Base-by-base conservation (phyloP, 2,797 vertebrate genomes). In the Tympanoctomys barrerae region DNA sequence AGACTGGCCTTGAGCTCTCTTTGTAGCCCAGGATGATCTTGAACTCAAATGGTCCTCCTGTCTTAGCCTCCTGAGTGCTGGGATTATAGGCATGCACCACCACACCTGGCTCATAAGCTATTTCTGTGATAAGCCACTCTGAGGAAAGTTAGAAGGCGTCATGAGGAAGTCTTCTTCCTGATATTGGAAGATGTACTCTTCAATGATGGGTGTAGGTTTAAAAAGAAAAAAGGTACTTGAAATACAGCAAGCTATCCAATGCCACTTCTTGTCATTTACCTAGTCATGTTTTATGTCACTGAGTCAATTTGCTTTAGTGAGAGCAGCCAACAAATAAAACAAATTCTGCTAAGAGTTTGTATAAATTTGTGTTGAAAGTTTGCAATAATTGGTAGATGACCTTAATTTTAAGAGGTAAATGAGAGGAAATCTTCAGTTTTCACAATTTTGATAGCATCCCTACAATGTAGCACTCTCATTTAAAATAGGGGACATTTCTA, bases 321-420 rank as follows among this genome's bases (percentile, higher is more conserved):
- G 46, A 89, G 61, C 18, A 57, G 22, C 22, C 52, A 57, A 62
- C 36, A 70, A 84, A 87, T 24, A 71, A 94, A 79, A 14, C 1
- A 12, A 26, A 80, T 88, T 85, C 22, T 57, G n/a, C 68, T 94
- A 42, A 87, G 95, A 79, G 26, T 83, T 1, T 70, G 12, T 73
- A 24, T 82, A 78, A 86, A 84, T 90, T 92, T 96, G 28, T 92
- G 52, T 86, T 92, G 39, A 36, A 91, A n/a, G 0, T 49, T 77
- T 88, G 64, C 87, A 77, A 62, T 92, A 96, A 93, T 89, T 84
- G 85, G 31, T 21, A 62, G 14, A 59, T 82, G 83, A 96, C 95
- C 94, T 26, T 93, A 97, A 96, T 95, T 94, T 21, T 92, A 96
- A 95, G 46, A 86, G 57, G 16, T 88, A 98, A 96, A 94, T 75